phyloP scores from a whole-genome alignment of 2,797 vertebrate species.

The Sebastes oblongus region DNA sequence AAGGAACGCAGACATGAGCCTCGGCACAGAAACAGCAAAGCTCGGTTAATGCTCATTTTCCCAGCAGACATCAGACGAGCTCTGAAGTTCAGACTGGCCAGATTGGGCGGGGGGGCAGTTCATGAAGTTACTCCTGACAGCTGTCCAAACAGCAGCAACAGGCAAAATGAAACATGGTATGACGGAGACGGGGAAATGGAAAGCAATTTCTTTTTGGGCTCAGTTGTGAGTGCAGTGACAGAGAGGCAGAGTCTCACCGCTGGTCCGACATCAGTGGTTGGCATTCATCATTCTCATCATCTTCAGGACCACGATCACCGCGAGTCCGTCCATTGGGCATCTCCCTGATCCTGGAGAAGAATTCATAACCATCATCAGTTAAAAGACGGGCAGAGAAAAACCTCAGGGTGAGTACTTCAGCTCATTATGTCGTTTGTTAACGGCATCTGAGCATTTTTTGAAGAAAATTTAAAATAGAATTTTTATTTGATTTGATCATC shows the following conservation, averaged over 20 bases:
- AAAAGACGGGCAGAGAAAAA: background rate
- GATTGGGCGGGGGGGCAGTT: background rate
- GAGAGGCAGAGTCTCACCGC: constrained; percentile 34
- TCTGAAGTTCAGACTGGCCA: constrained; percentile 19
- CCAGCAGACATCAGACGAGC: constrained; percentile 6
- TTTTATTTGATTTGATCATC: background rate
- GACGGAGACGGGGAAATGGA: constrained; percentile 10
- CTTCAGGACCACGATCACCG: background rate
- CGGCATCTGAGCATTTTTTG: background rate
- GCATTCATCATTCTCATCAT: background rate
- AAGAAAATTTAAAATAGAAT: background rate
- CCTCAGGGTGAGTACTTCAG: background rate
- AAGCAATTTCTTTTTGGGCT: constrained; percentile 16
- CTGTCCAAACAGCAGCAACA: constrained; percentile 32
- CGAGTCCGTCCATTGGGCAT: background rate
- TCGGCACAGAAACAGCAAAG: constrained; percentile 14
- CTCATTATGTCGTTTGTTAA: background rate
- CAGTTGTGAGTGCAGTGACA: constrained; percentile 1
- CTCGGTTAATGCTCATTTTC: constrained; percentile 12
- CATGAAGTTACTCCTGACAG: constrained; percentile 24
- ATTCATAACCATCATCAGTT: background rate
- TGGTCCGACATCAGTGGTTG: constrained; percentile 2
- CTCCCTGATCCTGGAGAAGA: background rate
- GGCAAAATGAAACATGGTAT: constrained; percentile 7
- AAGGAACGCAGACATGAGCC: constrained; percentile 22